Conservation (phyloP, 2,888 invertebrate species). For the Sepiola atlantica region DNA sequence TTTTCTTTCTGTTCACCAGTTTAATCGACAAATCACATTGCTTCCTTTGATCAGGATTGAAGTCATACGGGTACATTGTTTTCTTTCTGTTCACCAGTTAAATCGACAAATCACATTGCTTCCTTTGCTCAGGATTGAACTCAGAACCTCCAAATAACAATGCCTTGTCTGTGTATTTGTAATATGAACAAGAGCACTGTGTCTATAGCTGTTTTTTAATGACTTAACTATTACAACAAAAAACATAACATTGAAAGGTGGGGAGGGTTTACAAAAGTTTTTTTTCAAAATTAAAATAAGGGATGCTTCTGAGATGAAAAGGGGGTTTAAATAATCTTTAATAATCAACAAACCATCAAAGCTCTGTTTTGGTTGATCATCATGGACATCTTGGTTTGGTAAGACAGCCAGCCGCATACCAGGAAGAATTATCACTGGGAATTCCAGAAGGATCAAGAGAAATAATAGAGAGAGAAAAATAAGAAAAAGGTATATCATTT, state of each 20-base stretch:
- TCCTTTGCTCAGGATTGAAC: too few species aligned
- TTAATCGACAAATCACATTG: too few species aligned
- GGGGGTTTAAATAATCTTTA: not conserved
- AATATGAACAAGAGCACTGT: too few species aligned
- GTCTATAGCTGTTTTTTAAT: too few species aligned
- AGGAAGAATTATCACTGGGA: constrained; percentile 66
- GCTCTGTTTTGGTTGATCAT: constrained; percentile 50
- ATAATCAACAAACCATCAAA: constrained; percentile 53
- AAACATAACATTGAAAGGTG: not conserved
- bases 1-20: too few species aligned
- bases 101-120: too few species aligned
- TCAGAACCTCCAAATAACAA: too few species aligned
- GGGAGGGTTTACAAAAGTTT: not conserved
- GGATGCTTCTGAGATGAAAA: not conserved
- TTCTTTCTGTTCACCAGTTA: too few species aligned
- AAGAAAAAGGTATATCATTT: too few species aligned
- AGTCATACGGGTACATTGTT: too few species aligned
- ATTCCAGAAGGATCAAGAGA: not conserved
- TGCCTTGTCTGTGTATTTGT: too few species aligned
- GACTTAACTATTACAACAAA: not conserved
- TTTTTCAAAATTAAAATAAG: not conserved
- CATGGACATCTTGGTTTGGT: constrained; percentile 55
- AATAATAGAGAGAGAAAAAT: not conserved
- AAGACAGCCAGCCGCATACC: constrained; percentile 60
- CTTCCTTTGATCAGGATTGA: too few species aligned